These are phyloP conservation scores for Aythya baeri DNA, from an alignment of 2,113 vertebrate species.

Conservation along the genomic window DNA sequence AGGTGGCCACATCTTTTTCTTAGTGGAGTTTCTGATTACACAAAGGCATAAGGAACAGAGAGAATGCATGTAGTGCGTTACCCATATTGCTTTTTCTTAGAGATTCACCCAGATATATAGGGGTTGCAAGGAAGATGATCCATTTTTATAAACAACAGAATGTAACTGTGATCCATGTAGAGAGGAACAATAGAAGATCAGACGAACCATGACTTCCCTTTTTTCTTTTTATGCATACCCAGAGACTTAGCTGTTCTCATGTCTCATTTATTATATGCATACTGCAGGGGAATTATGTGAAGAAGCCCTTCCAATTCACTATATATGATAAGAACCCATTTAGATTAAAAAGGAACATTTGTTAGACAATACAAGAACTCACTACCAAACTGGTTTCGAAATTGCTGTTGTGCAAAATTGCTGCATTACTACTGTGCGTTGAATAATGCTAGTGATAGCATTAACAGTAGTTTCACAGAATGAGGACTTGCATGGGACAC, in stretches of 20 bases:
- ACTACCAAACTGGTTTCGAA: background rate
- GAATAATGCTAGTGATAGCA: background rate
- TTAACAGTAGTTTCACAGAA: background rate
- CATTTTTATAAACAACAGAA: background rate
- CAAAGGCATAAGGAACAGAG: background rate
- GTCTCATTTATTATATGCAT: background rate
- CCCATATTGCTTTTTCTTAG: background rate
- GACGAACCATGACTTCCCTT: background rate
- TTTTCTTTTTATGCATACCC: background rate
- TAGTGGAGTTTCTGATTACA: background rate
- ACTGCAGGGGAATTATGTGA: background rate
- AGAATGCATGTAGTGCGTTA: background rate
- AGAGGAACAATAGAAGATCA: background rate
- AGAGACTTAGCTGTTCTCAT: background rate
- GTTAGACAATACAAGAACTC: background rate
- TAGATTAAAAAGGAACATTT: background rate
- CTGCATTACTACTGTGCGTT: background rate
- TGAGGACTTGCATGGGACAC: background rate
- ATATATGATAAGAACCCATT: background rate
- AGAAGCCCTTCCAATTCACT: background rate
- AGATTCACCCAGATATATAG: background rate
- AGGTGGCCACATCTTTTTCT: background rate
- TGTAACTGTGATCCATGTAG: background rate
- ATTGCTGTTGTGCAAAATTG: background rate
- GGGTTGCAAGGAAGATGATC: background rate